phyloP scores from a whole-genome alignment of 2,888 invertebrate species.

The Glaucopsyche alexis region DNA sequence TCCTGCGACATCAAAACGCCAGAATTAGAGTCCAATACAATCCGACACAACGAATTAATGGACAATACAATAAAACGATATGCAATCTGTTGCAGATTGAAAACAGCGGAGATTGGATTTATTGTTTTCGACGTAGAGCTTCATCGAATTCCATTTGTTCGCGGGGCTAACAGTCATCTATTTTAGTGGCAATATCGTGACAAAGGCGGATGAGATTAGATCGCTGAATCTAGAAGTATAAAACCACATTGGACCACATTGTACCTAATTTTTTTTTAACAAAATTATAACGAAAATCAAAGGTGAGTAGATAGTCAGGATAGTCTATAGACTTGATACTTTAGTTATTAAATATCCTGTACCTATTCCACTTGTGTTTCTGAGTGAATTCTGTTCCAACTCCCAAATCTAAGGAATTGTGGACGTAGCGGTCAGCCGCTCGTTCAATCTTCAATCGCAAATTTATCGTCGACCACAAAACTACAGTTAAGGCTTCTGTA shows the following conservation, averaged over 20 bases:
- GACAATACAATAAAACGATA: constrained; percentile 11
- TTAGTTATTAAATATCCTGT: not conserved
- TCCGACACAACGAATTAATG: not conserved
- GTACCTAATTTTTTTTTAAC: too few species aligned
- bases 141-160: constrained; percentile 11
- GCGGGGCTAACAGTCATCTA: not conserved
- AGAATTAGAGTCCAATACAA: not conserved
- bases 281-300: too few species aligned
- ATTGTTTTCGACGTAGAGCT: not conserved
- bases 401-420: not conserved
- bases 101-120: constrained; percentile 10
- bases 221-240: too few species aligned
- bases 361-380: not conserved
- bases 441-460: not conserved
- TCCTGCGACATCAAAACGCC: too few species aligned
- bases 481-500: not conserved
- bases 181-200: constrained; percentile 14
- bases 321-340: too few species aligned
- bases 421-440: not conserved
- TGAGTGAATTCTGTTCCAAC: not conserved
- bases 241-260: too few species aligned
- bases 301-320: too few species aligned
- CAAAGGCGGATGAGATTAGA: not conserved
- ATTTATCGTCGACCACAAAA: not conserved
- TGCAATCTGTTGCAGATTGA: constrained; percentile 11